These are phyloP conservation scores for Limnothrissa miodon DNA, from an alignment of 2,113 vertebrate genomes.

Conservation along the genomic window DNA sequence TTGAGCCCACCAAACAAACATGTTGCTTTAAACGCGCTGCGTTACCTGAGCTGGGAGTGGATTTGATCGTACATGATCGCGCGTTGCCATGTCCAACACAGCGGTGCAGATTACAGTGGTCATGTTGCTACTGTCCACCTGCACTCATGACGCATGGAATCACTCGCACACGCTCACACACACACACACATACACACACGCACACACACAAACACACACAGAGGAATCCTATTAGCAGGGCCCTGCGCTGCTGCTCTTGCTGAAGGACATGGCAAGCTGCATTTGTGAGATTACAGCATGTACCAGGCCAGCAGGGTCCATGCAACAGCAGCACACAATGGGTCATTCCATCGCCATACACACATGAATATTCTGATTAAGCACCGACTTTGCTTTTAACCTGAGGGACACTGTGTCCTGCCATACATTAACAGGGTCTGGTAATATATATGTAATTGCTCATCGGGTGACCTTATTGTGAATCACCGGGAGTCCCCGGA, in stretches of 20 bases:
- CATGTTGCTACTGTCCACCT: background rate
- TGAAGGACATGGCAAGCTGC: background rate
- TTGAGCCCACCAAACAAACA: background rate
- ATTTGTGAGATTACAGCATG: background rate
- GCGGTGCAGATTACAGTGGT: background rate
- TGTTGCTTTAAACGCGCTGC: background rate
- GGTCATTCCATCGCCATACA: background rate
- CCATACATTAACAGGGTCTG: background rate
- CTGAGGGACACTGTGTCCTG: background rate
- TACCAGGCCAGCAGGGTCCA: background rate
- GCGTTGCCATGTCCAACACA: background rate
- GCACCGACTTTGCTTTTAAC: background rate
- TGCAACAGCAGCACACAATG: too few relatives aligned
- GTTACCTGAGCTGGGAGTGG: background rate
- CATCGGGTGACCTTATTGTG: background rate
- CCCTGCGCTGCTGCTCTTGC: background rate
- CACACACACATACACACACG: too few relatives aligned
- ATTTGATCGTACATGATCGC: background rate
- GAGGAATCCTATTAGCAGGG: background rate
- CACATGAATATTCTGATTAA: background rate
- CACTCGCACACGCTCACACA: too few relatives aligned
- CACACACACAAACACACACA: background rate
- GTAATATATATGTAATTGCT: background rate
- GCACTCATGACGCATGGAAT: background rate
- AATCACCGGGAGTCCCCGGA: background rate